These are phyloP conservation scores for Callipepla squamata DNA, from an alignment of 2,113 vertebrate species.

Conservation along the genomic window DNA sequence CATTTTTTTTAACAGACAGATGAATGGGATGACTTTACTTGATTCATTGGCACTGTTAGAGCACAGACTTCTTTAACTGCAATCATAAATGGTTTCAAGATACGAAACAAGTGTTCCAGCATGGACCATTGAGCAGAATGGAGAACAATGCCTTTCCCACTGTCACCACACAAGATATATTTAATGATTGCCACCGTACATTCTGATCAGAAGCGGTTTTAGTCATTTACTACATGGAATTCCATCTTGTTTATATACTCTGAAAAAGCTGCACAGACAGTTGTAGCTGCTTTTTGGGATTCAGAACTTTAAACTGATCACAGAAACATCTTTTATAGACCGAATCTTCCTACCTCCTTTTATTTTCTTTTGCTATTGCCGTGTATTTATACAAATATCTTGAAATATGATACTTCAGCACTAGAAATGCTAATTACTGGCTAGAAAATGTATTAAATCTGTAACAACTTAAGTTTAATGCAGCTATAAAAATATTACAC, in stretches of 20 bases:
- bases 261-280: conserved; percentile 12
- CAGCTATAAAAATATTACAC: conserved; percentile 6
- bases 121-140: conserved; percentile 80
- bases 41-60: conserved; percentile 57
- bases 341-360: not conserved
- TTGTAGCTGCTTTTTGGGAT: not conserved
- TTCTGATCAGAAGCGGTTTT: conserved; percentile 68
- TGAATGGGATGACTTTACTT: conserved; percentile 66
- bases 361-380: not conserved
- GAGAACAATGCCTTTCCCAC: conserved; percentile 70
- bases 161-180: conserved; percentile 72
- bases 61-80: conserved; percentile 72
- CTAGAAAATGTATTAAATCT: not conserved
- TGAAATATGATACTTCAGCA: not conserved
- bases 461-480: conserved; percentile 25
- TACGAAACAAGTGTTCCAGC: conserved; percentile 75
- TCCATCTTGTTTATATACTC: conserved; percentile 22
- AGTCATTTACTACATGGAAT: conserved; percentile 33
- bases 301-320: not conserved
- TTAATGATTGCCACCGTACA: conserved; percentile 50
- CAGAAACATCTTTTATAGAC: not conserved
- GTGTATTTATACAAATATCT: not conserved
- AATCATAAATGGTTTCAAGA: conserved; percentile 77
- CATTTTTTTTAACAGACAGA: conserved; percentile 64
- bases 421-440: conserved; percentile 7